A percentile compares a stretch with the other conserved stretches of the same genome.
Evolutionary conservation across 2,888 invertebrate species (phyloP).

Genomic region (Eupithecia exiguata): DNA sequence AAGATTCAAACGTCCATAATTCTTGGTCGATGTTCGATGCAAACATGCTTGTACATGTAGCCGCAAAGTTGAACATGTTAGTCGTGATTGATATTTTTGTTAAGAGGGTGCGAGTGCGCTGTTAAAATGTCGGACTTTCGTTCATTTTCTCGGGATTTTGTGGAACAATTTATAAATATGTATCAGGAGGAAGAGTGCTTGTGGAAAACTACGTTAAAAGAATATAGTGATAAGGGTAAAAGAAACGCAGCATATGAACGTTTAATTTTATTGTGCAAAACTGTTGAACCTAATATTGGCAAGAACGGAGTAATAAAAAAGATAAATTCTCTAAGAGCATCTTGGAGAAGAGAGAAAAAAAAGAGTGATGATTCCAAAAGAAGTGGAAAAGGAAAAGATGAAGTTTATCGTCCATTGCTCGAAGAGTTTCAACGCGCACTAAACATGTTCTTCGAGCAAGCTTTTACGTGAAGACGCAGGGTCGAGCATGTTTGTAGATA

Average conservation of each 20-base stretch:
- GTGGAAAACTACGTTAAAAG: not conserved
- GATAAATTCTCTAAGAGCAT: not conserved
- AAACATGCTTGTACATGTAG: conserved; percentile 3
- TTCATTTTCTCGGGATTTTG: conserved; percentile 5
- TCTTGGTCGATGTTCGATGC: not conserved
- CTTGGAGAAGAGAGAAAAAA: not conserved
- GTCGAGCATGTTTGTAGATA: no score
- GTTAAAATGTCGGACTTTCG: not conserved
- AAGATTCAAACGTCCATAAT: not conserved
- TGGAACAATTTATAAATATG: conserved; percentile 7
- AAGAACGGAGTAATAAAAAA: conserved; percentile 4
- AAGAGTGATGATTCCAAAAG: no score
- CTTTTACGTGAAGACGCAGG: no score
- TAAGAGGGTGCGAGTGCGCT: not conserved
- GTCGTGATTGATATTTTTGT: conserved; percentile 1
- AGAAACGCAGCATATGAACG: not conserved
- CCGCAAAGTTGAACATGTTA: not conserved
- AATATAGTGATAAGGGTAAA: conserved; percentile 5
- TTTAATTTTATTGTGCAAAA: conserved; percentile 12
- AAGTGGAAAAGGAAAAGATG: no score
- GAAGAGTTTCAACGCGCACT: not conserved
- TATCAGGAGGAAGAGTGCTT: not conserved
- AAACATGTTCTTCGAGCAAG: not conserved
- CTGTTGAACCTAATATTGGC: not conserved
- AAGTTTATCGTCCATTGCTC: not conserved